Conservation (phyloP, 2,113 vertebrate genomes). For the Bos taurus region ARS-UCD2.0 NC_037334.1:46897501-46898000, state of each 20-base stretch:
- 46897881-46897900: background rate
- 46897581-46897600: background rate
- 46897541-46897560: background rate
- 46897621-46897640: background rate
- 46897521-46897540: background rate
- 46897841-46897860: background rate
- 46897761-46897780: background rate
- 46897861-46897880: background rate
- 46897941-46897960: background rate
- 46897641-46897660: background rate
- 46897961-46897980: background rate
- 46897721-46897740: background rate
- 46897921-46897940: background rate
- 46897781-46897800: background rate
- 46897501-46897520: background rate
- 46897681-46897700: background rate
- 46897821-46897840: background rate
- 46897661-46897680: background rate
- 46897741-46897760: background rate
- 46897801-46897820: background rate
- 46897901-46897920: background rate
- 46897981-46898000: background rate
- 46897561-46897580: background rate
- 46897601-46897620: background rate
- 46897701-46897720: background rate